These are phyloP conservation scores for Micropterix aruncella DNA, from an alignment of 2,888 invertebrate species.

Conservation along the genomic window DNA sequence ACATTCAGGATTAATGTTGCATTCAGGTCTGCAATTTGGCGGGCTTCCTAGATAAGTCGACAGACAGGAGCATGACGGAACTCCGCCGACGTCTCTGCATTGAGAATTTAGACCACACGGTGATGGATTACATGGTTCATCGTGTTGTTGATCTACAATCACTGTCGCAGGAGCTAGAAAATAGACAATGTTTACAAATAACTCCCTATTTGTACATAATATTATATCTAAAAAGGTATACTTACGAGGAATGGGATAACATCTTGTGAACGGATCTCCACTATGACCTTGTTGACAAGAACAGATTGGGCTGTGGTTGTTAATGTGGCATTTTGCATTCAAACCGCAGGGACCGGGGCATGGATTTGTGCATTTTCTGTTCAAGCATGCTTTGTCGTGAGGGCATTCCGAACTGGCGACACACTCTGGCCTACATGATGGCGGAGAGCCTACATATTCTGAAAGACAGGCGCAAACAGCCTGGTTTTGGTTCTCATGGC, in stretches of 20 bases:
- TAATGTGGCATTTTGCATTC: conserved; percentile 55
- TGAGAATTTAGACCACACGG: conserved; percentile 64
- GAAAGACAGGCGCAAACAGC: conserved; percentile 65
- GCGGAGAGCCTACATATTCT: conserved; percentile 58
- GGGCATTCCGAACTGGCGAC: conserved; percentile 64
- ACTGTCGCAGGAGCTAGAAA: neutral
- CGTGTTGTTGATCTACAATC: neutral
- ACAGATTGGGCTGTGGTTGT: conserved; percentile 70
- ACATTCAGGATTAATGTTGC: conserved; percentile 53
- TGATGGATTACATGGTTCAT: conserved; percentile 56
- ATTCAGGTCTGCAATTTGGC: conserved; percentile 59
- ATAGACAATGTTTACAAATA: neutral
- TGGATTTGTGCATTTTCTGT: conserved; percentile 64
- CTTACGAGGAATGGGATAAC: conserved; percentile 38
- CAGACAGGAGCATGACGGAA: conserved; percentile 45
- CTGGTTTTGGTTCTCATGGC: conserved; percentile 53
- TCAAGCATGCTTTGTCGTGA: conserved; percentile 55
- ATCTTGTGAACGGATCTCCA: conserved; percentile 57
- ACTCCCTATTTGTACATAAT: neutral
- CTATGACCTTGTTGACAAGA: conserved; percentile 45
- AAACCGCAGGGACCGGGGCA: conserved; percentile 58
- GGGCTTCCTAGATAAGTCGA: conserved; percentile 53
- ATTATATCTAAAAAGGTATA: conserved; percentile 8
- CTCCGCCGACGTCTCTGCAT: conserved; percentile 37
- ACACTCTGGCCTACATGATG: conserved; percentile 67